Evolutionary conservation across 2,797 vertebrate species (phyloP).

Genomic region (Glyptemys insculpta): DNA sequence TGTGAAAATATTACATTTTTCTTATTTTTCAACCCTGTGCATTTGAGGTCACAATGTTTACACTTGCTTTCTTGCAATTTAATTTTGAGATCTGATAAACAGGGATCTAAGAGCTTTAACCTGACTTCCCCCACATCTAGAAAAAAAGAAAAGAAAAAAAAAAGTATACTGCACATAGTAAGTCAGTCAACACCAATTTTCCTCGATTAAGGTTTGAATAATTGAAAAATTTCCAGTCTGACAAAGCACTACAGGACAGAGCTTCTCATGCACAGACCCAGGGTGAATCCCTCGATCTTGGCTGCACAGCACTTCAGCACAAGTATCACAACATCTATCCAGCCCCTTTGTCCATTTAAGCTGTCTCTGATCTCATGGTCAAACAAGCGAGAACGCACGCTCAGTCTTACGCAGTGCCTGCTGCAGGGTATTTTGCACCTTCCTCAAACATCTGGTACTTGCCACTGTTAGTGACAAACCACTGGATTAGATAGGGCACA

Average conservation of each 20-base stretch:
- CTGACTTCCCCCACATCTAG: background rate
- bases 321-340: background rate
- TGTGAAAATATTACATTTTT: background rate
- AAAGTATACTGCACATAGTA: background rate
- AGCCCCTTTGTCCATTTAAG: background rate
- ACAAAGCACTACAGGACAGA: background rate
- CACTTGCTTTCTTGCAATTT: background rate
- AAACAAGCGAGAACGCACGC: fast-evolving
- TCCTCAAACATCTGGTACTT: background rate
- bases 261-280: background rate
- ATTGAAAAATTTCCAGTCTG: background rate
- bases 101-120: background rate
- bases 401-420: background rate
- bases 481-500: background rate
- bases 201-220: background rate
- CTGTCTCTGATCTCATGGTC: background rate
- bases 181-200: background rate
- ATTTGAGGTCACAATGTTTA: background rate
- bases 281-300: background rate
- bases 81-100: background rate
- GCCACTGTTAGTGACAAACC: background rate
- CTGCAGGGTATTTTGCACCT: background rate
- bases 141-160: background rate
- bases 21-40: background rate
- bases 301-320: background rate